These are phyloP conservation scores for Incurvaria masculella DNA, from an alignment of 2,888 invertebrate species.

Conservation along the genomic window DNA sequence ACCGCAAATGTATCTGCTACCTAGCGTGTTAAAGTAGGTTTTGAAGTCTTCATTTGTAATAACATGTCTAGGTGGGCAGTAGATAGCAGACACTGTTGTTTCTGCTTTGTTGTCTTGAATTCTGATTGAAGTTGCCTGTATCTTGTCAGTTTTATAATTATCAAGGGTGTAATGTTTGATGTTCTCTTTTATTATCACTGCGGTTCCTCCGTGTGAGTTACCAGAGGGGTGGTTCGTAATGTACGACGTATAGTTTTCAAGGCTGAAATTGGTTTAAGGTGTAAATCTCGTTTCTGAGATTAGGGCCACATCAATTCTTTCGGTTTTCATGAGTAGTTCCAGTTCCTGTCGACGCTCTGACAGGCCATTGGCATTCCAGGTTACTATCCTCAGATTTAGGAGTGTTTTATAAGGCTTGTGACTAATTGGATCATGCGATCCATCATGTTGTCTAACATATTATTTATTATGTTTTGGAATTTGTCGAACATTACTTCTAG, in stretches of 20 bases:
- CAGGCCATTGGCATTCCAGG: conserved; percentile 7
- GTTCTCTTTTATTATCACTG: neutral
- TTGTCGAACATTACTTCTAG: no score
- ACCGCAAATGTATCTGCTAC: neutral
- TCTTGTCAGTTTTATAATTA: neutral
- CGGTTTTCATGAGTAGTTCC: conserved; percentile 1
- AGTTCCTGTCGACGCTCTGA: conserved; percentile 3
- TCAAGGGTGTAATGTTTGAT: neutral
- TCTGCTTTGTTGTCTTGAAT: neutral
- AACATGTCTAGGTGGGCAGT: conserved; percentile 1
- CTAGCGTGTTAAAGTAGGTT: neutral
- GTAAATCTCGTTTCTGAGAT: conserved; percentile 4
- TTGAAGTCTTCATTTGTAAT: neutral
- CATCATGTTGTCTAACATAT: neutral
- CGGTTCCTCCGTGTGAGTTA: neutral
- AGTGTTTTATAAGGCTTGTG: neutral
- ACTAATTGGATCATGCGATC: neutral
- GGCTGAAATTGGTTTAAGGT: neutral
- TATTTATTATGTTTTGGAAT: no score
- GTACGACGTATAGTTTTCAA: neutral
- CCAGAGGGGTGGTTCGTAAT: neutral
- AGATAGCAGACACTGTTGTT: neutral
- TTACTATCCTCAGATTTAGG: conserved; percentile 2
- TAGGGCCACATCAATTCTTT: conserved; percentile 6
- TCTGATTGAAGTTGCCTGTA: neutral